Evolutionary conservation across 2,888 invertebrate genomes (phyloP), one percentile per base, ranked within the genome.

Genomic region (Lepidochitona cinerea): DNA sequence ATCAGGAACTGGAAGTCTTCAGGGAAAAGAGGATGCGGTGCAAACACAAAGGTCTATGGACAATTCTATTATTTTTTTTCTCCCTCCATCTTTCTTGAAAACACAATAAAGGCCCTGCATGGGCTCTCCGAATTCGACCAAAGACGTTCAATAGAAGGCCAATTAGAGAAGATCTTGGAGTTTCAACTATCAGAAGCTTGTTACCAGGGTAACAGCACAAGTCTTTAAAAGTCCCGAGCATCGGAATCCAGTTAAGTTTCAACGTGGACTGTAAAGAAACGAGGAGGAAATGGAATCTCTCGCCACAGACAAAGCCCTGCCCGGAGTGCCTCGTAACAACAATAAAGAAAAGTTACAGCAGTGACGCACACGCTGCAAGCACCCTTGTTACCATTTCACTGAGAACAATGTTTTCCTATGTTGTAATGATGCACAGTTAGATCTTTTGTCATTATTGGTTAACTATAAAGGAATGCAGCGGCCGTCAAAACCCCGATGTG

Each of bases 221-320:
- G 74, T 26, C 68, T 69, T 69, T 35, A 70, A 70, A 75, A 73
- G 23, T 37, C 37, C 37, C 12, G 18, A 1, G 66, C 37, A 3
- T 36, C 4, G 37, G 66, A 66, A 75, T 69, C 75, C 70, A 70
- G 78, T 74, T 74, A 78, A 78, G 74, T 74, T 75, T 75, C 70
- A 72, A 71, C 74, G 74, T 78, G 75, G 72, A 75, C 74, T 74
- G 74, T n/a, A 54, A 67, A 68, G 72, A 68, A 78, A 75, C 75
- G 73, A 74, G 74, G 72, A 78, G 78, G 78, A 78, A 78, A 78
- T 78, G 78, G 74, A 78, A 53, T 54, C 74, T 73, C 69, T 72
- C 73, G 73, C 73, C 71, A 77, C 75, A 75, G 77, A 75, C 70
- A 68, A 66, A 59, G 49, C 72, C 77, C 72, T 74, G 72, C 75